Percentiles rank a stretch among this genome's conserved stretches.
Conservation (phyloP, 2,888 invertebrate species). For the Agrotis ipsilon region DNA sequence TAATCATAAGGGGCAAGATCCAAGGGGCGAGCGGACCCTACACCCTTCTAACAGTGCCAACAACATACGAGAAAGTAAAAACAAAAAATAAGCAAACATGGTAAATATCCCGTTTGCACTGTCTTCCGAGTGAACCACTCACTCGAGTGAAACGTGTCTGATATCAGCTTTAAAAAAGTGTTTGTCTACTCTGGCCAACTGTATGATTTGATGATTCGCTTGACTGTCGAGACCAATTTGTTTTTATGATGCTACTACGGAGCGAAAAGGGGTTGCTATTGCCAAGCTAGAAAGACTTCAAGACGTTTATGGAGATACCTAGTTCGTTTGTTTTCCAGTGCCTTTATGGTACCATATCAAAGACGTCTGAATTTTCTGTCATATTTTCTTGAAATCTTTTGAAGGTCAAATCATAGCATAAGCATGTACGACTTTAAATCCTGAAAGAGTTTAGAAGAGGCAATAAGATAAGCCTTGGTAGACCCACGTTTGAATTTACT, state of each 20-base stretch:
- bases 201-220: slow-evolving; percentile 28
- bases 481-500: background rate
- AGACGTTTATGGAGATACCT: slow-evolving; percentile 6
- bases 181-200: slow-evolving; percentile 27
- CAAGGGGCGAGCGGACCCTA: too few species aligned
- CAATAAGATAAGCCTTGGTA: background rate
- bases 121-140: background rate
- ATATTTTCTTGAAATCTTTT: background rate
- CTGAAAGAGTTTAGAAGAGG: too few species aligned
- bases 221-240: slow-evolving; percentile 31
- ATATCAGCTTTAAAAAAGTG: background rate
- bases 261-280: background rate
- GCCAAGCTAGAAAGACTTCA: background rate
- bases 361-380: background rate
- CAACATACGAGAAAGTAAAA: too few species aligned
- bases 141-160: background rate
- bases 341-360: slow-evolving; percentile 11
- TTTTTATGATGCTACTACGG: slow-evolving; percentile 20
- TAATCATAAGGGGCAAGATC: too few species aligned
- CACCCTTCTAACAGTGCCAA: too few species aligned
- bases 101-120: too few species aligned
- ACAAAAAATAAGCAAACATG: too few species aligned
- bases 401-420: background rate
- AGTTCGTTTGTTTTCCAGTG: background rate
- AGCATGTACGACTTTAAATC: too few species aligned